Conservation (phyloP, 1,140 invertebrate species). For the Magallana angulata region DNA sequence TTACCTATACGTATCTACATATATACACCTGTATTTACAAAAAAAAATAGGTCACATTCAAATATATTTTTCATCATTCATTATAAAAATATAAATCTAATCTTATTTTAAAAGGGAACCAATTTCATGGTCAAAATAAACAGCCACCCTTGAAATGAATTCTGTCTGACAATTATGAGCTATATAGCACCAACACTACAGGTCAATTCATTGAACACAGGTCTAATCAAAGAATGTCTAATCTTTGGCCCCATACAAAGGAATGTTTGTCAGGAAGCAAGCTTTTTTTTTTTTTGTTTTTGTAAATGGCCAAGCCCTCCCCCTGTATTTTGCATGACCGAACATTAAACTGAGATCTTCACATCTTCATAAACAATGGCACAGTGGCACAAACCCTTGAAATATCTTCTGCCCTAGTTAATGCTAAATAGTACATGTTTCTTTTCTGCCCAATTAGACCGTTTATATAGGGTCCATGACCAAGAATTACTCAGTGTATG, state of each 20-base stretch:
- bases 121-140: too few relatives aligned
- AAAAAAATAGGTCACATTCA: too few relatives aligned
- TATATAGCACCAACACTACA: too few relatives aligned
- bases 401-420: neutral
- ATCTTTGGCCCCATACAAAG: neutral
- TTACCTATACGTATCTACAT: too few relatives aligned
- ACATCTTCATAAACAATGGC: neutral
- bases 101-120: too few relatives aligned
- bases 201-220: too few relatives aligned
- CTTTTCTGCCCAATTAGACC: constrained; percentile 24
- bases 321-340: neutral
- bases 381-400: neutral
- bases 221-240: too few relatives aligned
- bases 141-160: too few relatives aligned
- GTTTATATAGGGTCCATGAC: neutral
- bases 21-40: too few relatives aligned
- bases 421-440: neutral
- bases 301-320: neutral
- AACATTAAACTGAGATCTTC: neutral
- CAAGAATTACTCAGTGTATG: neutral
- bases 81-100: too few relatives aligned
- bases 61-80: too few relatives aligned
- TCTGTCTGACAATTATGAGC: too few relatives aligned
- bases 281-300: neutral
- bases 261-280: neutral